Evolutionary conservation across 2,113 vertebrate genomes (phyloP).

Genomic region (Coracopsis vasa): DNA sequence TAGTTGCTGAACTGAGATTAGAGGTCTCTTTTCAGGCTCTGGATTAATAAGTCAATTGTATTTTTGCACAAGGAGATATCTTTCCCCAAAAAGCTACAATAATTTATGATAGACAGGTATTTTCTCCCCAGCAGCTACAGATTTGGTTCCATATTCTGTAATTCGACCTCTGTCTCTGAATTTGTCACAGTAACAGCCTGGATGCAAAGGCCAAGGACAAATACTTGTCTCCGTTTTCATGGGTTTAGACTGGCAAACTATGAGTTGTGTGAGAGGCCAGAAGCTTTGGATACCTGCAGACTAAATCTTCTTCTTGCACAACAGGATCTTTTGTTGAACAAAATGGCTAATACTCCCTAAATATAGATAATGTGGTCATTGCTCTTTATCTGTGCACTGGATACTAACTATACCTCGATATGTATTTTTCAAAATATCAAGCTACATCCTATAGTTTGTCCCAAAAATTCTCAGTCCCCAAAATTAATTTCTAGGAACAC

Average conservation of each 20-base stretch:
- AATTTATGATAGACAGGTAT: background rate
- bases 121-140: background rate
- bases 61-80: background rate
- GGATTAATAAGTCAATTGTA: background rate
- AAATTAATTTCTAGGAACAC: background rate
- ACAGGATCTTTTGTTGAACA: background rate
- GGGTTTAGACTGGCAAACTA: background rate
- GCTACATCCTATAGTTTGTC: background rate
- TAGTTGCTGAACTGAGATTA: background rate
- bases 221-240: background rate
- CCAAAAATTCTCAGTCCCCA: background rate
- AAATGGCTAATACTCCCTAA: background rate
- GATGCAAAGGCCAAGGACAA: background rate
- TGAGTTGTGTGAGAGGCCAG: background rate
- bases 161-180: background rate
- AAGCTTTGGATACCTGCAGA: background rate
- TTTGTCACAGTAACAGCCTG: background rate
- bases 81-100: background rate
- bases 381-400: background rate
- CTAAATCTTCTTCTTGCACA: background rate
- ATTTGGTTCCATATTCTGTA: background rate
- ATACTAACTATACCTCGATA: background rate
- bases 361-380: fast-evolving
- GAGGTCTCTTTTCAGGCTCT: background rate
- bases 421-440: background rate